Conservation (phyloP, 2,888 invertebrate genomes). For the Apodemia mormo region DNA sequence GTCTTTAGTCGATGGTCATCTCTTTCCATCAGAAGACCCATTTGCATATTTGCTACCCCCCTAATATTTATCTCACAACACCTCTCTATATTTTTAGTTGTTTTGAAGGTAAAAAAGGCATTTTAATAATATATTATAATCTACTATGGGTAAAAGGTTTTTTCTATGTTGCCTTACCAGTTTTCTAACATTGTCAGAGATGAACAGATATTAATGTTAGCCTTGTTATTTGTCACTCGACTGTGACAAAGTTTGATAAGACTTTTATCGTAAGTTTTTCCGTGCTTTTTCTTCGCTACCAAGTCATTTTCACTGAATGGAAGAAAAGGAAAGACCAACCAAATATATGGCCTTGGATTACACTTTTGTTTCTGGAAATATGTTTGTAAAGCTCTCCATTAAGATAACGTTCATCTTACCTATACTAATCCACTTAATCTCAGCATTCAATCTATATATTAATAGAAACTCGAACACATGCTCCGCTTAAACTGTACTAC, state of each 20-base stretch:
- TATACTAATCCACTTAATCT: slow-evolving; percentile 16
- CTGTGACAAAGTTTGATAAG: slow-evolving; percentile 13
- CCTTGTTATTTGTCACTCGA: no score
- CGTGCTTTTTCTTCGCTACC: neutral
- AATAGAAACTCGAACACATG: slow-evolving; percentile 20
- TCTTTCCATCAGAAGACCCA: no score
- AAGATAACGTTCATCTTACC: slow-evolving; percentile 17
- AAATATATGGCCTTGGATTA: neutral
- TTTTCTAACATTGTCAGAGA: no score
- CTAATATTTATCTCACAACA: no score
- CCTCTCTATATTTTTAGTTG: no score
- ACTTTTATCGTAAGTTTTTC: slow-evolving; percentile 2
- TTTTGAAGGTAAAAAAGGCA: no score
- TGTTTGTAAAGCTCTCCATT: slow-evolving; percentile 4
- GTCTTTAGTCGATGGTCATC: no score
- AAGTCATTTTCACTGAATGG: neutral
- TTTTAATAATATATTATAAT: no score
- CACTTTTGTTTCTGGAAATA: neutral
- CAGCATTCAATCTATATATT: slow-evolving; percentile 17
- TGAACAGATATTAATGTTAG: no score
- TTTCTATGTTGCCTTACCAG: no score
- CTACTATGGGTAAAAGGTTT: no score
- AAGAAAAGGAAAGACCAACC: neutral
- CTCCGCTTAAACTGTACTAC: slow-evolving; percentile 12
- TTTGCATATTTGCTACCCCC: no score